A percentile compares a stretch with the other conserved stretches of the same genome.
Evolutionary conservation across 2,113 vertebrate genomes (phyloP).

Genomic region (Mustela lutreola): DNA sequence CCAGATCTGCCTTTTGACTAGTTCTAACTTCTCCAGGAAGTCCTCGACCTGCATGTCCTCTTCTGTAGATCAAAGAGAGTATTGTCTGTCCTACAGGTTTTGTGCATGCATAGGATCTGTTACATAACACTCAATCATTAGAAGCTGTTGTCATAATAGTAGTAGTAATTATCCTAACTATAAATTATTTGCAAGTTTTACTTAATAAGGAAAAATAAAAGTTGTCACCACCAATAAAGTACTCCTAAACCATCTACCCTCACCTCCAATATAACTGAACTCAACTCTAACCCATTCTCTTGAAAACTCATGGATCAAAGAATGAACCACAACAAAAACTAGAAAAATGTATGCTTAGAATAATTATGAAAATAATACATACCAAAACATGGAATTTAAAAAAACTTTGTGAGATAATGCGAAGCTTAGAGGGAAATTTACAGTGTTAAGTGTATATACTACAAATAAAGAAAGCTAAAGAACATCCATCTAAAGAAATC

Average conservation of each 20-base stretch:
- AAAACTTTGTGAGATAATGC: background rate
- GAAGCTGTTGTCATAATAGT: background rate
- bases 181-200: background rate
- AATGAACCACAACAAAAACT: background rate
- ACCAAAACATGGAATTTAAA: background rate
- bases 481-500: background rate
- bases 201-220: background rate
- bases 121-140: background rate
- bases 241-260: background rate
- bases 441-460: background rate
- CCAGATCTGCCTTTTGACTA: background rate
- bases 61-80: background rate
- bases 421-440: background rate
- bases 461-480: background rate
- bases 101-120: background rate
- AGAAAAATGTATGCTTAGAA: conserved; percentile 2
- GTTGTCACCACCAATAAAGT: conserved; percentile 5
- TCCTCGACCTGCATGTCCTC: background rate
- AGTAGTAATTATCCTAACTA: background rate
- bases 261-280: background rate
- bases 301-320: background rate
- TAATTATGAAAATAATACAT: conserved; percentile 33
- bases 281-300: background rate
- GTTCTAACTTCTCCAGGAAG: background rate
- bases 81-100: background rate